phyloP scores from a whole-genome alignment of 2,113 vertebrate species.

The Callopanchax toddi region DNA sequence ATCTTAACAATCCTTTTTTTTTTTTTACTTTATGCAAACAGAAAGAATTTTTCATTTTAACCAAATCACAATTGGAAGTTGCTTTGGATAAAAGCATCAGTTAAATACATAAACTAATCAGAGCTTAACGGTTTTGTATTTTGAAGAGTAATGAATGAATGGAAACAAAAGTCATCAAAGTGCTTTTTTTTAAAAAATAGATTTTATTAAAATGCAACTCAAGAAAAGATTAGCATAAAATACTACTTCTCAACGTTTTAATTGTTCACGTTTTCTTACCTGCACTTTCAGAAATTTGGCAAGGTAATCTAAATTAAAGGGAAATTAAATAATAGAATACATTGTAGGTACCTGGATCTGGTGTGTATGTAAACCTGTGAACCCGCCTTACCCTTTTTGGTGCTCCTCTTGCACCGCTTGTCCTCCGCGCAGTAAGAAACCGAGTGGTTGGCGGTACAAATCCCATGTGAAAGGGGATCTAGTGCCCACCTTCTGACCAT shows the following conservation, averaged over 20 bases:
- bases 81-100: too few species aligned
- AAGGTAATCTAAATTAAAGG: constrained; percentile 22
- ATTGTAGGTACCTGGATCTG: constrained; percentile 6
- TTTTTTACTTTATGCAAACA: too few species aligned
- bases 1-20: too few species aligned
- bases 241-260: constrained; percentile 17
- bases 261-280: constrained; percentile 31
- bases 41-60: too few species aligned
- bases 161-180: too few species aligned
- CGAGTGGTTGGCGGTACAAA: constrained; percentile 50
- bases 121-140: too few species aligned
- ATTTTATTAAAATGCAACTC: not conserved
- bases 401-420: constrained; percentile 9
- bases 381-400: not conserved
- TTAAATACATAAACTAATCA: too few species aligned
- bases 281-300: constrained; percentile 6
- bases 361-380: not conserved
- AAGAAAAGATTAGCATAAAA: not conserved
- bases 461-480: constrained; percentile 57
- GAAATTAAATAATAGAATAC: constrained; percentile 15
- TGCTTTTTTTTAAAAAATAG: too few species aligned
- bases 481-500: constrained; percentile 61
- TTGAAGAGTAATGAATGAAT: too few species aligned
- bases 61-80: too few species aligned
- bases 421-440: constrained; percentile 26